Evolutionary conservation across 2,113 vertebrate species (phyloP), one percentile per base, ranked within the genome.

Genomic region (Lonchura striata): DNA sequence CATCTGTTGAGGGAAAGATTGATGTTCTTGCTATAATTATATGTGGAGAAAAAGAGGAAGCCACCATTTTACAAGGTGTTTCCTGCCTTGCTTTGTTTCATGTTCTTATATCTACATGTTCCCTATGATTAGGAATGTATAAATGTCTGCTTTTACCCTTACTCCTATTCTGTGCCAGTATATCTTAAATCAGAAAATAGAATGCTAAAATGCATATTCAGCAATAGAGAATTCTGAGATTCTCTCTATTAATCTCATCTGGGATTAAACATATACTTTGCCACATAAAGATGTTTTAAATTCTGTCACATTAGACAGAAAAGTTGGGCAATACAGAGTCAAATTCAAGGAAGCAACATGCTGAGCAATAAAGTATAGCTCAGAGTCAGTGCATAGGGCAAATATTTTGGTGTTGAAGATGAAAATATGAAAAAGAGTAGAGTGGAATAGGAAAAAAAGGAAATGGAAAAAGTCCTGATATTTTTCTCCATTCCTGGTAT

Each of bases 101-200:
- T 59, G 17, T 46, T 70, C 31, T 0, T n/a, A 2, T 56, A 72
- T 23, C 21, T 54, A 0, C 12, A 5, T n/a, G 22, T 63, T 84
- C 50, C 31, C 44, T 81, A 13, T 37, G 31, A 17, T 11, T 46
- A 23, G 72, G 28, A 69, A 13, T 23, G 20, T 33, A 23, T 4
- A 23, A 10, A 52, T 61, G 8, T 33, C 33, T 84, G 21, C 13
- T n/a, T 61, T 86, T 66, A 25, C 50, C 31, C 18, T 41, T 60
- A 25, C 5, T 70, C 5, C 2, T 81, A 2, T 31, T 91, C 31
- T 66, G 22, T 1, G 1, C 24, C 50, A 15, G 4, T 25, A 1
- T 66, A 42, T 41, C 39, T 92, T 41, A 81, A 66, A 81, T 75
- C 37, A 89, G 23, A 46, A 90, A 68, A 50, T 0, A n/a, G 9